phyloP scores from a whole-genome alignment of 2,797 vertebrate genomes.

The Pantherophis alleghaniensis region DNA sequence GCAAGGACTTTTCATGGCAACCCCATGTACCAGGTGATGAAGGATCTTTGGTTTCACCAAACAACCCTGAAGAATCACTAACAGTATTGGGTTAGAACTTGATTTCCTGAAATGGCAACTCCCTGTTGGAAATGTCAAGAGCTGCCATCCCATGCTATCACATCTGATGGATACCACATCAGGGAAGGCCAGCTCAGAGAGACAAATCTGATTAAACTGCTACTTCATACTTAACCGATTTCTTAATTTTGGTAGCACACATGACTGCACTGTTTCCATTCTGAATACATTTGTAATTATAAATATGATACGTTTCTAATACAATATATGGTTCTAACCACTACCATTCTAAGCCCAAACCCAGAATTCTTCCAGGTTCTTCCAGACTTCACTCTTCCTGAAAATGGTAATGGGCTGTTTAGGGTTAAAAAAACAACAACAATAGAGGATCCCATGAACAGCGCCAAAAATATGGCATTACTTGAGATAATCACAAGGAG shows the following conservation, averaged over 20 bases:
- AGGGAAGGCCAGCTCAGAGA: background rate
- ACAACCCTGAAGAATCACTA: background rate
- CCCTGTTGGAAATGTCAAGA: background rate
- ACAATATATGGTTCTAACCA: constrained; percentile 21
- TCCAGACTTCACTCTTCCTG: background rate
- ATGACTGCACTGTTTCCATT: constrained; percentile 44
- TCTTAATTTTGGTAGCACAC: constrained; percentile 62
- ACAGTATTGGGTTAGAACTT: background rate
- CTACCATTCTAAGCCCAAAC: constrained; percentile 12
- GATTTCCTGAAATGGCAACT: background rate
- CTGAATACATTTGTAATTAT: background rate
- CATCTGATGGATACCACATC: background rate
- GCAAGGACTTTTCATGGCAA: background rate
- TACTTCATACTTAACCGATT: background rate
- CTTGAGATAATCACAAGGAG: background rate
- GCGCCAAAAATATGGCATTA: background rate
- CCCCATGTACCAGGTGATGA: background rate
- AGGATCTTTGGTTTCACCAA: background rate
- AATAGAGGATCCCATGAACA: background rate
- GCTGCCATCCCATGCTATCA: background rate
- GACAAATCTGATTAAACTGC: background rate
- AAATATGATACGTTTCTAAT: background rate
- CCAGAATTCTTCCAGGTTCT: background rate
- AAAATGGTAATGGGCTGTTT: background rate
- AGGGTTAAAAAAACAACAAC: background rate